Conservation (phyloP, 2,888 invertebrate genomes). For the Emmelina monodactyla region DNA sequence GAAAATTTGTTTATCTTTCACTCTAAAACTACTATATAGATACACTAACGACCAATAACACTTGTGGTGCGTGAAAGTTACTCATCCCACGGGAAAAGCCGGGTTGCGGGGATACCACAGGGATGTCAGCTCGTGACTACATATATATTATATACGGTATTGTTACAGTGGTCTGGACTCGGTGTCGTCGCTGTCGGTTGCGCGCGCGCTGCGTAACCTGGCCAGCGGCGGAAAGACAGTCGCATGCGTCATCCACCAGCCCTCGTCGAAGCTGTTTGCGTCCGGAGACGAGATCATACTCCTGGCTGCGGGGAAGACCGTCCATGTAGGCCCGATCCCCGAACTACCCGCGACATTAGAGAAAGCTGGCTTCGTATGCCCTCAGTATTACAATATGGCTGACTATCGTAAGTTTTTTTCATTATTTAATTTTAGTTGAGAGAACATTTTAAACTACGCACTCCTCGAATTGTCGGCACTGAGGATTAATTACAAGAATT, state of each 20-base stretch:
- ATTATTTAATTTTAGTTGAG: too few relatives aligned
- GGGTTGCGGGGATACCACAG: too few relatives aligned
- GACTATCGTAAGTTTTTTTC: slow-evolving; percentile 73
- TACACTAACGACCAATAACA: too few relatives aligned
- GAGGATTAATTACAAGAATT: too few relatives aligned
- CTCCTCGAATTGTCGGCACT: too few relatives aligned
- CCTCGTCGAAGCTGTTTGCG: slow-evolving; percentile 76
- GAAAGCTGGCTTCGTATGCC: slow-evolving; percentile 70
- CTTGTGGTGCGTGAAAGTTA: too few relatives aligned
- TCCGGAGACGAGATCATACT: slow-evolving; percentile 78
- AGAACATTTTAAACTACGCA: too few relatives aligned
- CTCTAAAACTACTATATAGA: too few relatives aligned
- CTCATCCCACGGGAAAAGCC: too few relatives aligned
- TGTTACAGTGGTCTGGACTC: slow-evolving; percentile 66
- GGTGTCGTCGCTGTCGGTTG: slow-evolving; percentile 73
- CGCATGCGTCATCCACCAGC: slow-evolving; percentile 82
- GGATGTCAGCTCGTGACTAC: too few relatives aligned
- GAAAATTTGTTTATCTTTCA: too few relatives aligned
- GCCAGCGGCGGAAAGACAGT: slow-evolving; percentile 73
- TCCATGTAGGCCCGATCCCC: slow-evolving; percentile 71
- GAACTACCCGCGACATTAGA: slow-evolving; percentile 68
- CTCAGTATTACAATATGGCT: slow-evolving; percentile 80
- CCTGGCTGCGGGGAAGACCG: slow-evolving; percentile 70
- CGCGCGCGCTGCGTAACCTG: slow-evolving; percentile 67
- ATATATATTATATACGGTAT: background rate